Evolutionary conservation across 2,888 invertebrate species (phyloP), one percentile per base, ranked within the genome.

Genomic region (Loripinus fragilis): DNA sequence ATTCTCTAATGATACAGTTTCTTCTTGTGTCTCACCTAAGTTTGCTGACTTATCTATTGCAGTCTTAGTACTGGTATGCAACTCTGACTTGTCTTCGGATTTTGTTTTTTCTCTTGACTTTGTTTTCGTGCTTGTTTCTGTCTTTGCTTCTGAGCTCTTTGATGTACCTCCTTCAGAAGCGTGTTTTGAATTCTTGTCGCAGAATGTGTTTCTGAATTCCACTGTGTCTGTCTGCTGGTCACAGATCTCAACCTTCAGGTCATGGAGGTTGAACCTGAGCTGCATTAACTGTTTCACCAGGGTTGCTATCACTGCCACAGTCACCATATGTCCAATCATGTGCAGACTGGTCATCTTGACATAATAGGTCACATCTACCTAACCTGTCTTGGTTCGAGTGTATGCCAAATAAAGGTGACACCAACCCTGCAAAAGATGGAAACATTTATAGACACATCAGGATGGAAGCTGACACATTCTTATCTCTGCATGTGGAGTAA

Each of bases 261-360:
- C 60, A 33, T 60, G 60, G 30, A 60, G 20, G 17, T 60, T 60
- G 17, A 60, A 60, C 17, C 71, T 81, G 1, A 85, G 68, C 52
- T 86, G 77, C 38, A 85, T 69, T 52, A 84, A 76, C 67, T 87
- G 81, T 64, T 81, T 74, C 30, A 85, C 75, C 17, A 85, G 68
- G 12, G 82, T 76, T 33, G 85, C 85, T 41, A 87, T 81, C 8
- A 85, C 60, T 23, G 80, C 81, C 65, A 84, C 71, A 38, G 78
- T 70, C 33, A 87, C 85, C 74, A 84, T 80, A 60, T 87, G 85
- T 20, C 79, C 79, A 25, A 87, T 71, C 73, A 78, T 80, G 71
- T 87, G 86, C 15, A 85, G 55, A 23, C 83, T 81, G 3, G 80
- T 71, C 79, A 76, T 79, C 50, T 65, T 71, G 23, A 28, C 5